Evolutionary conservation across 2,113 vertebrate species (phyloP), one percentile per base, ranked within the genome.

Genomic region (Camelus dromedarius): DNA sequence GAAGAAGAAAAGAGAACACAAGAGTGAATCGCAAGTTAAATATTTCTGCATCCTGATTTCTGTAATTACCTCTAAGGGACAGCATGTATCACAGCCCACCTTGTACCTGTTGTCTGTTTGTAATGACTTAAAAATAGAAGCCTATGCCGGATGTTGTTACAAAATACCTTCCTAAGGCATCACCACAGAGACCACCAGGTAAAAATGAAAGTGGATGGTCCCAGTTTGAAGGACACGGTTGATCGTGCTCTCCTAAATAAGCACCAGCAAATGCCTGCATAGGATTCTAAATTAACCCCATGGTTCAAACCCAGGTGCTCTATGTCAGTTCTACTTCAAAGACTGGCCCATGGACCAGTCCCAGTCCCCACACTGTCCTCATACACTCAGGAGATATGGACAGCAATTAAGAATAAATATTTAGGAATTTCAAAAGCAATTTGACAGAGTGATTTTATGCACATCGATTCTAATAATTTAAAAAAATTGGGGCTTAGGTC

Each of bases 41-140:
- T 48, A 70, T 66, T 77, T 95, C 81, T 52, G 52, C 54, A 48
- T 79, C 77, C 26, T 85, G 64, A 89, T 79, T 82, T 84, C 35
- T 82, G 18, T 52, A 90, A 81, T 88, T 95, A 92, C 88, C 94
- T 73, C 54, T 26, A 79, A 70, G 42, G 42, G 22, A 35, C 66
- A 82, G 38, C 35, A 42, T 67, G 24, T 32, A 70, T 56, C 6
- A 35, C 12, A 85, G 30, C 35, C 26, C 19, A 9, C 30, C 62
- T 97, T 91, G 64, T 76, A 88, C 28, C 54, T 84, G 11, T 42
- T 88, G 4, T 20, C 22, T 95, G 75, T 91, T 88, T 91, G 64
- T 64, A 97, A 46, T 3, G 6, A 14, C 50, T 90, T 58, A 60
- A 91, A 96, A 93, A 82, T 38, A 91, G 54, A 88, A 70, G 24